Evolutionary conservation across 2,888 invertebrate species (phyloP).

Genomic region (Mechanitis mazaeus): DNA sequence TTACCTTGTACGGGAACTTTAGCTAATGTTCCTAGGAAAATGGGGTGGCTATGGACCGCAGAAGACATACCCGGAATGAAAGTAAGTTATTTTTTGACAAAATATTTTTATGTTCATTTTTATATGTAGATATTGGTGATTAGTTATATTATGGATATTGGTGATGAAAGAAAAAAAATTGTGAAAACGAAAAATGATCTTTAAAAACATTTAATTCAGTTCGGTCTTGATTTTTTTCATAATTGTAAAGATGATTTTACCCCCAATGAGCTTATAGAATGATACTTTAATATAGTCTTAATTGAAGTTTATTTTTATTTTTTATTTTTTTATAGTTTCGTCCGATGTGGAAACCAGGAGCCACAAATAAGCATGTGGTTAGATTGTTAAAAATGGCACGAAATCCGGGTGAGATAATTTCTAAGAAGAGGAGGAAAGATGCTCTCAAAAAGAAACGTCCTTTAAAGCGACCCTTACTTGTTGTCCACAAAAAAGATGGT

Average conservation of each 20-base stretch:
- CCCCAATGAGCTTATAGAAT: not conserved
- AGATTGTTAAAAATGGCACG: conserved; percentile 57
- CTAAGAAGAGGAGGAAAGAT: conserved; percentile 56
- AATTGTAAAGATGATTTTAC: no score
- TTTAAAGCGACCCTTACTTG: conserved; percentile 56
- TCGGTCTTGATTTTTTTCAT: no score
- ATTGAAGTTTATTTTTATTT: conserved; percentile 30
- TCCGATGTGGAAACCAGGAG: conserved; percentile 66
- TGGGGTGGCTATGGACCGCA: conserved; percentile 73
- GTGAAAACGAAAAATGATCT: no score
- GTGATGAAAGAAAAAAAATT: no score
- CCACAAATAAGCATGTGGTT: conserved; percentile 59
- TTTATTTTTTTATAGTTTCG: conserved; percentile 58
- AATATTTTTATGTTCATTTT: no score
- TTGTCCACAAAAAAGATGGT: conserved; percentile 63
- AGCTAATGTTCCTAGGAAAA: conserved; percentile 56
- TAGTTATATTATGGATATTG: no score
- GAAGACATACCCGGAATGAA: conserved; percentile 61
- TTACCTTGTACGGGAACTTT: conserved; percentile 53
- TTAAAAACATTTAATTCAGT: no score
- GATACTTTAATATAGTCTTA: not conserved
- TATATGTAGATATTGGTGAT: no score
- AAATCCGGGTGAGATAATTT: conserved; percentile 50
- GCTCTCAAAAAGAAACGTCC: conserved; percentile 45
- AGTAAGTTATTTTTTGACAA: conserved; percentile 38